A percentile compares a stretch with the other conserved stretches of the same genome.
phyloP scores from a whole-genome alignment of 2,888 invertebrate genomes.

The Eupithecia subumbrata region DNA sequence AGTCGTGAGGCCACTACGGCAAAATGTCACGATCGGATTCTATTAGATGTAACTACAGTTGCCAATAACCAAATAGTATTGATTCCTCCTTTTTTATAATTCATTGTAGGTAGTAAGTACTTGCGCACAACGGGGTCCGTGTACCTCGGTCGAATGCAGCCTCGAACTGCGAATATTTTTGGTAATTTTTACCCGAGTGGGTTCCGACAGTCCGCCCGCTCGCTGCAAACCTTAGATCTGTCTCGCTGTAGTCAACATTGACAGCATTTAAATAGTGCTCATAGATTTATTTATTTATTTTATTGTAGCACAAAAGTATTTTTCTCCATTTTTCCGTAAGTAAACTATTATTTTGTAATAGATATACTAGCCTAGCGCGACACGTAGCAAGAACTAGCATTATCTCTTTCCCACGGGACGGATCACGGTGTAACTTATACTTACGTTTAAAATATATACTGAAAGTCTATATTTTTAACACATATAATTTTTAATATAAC shows the following conservation, averaged over 20 bases:
- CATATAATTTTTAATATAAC: constrained; percentile 76
- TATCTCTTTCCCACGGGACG: constrained; percentile 56
- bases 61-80: constrained; percentile 80
- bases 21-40: constrained; percentile 55
- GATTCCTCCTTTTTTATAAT: constrained; percentile 72
- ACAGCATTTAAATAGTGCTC: constrained; percentile 75
- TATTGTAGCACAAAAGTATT: constrained; percentile 69
- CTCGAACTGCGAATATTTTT: constrained; percentile 75
- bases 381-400: constrained; percentile 41
- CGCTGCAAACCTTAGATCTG: constrained; percentile 50
- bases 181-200: constrained; percentile 70
- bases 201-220: constrained; percentile 23
- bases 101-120: constrained; percentile 74
- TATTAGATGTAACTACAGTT: constrained; percentile 68
- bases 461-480: constrained; percentile 81
- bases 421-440: constrained; percentile 64
- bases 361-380: constrained; percentile 65
- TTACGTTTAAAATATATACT: constrained; percentile 73
- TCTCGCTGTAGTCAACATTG: constrained; percentile 65
- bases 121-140: constrained; percentile 68
- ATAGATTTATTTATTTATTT: constrained; percentile 72
- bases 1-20: constrained; percentile 31
- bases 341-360: constrained; percentile 56
- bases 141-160: constrained; percentile 59
- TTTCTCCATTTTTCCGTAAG: constrained; percentile 67